These are phyloP conservation scores for Nemotelus nigrinus DNA, from an alignment of 2,888 invertebrate species.

Conservation along the genomic window DNA sequence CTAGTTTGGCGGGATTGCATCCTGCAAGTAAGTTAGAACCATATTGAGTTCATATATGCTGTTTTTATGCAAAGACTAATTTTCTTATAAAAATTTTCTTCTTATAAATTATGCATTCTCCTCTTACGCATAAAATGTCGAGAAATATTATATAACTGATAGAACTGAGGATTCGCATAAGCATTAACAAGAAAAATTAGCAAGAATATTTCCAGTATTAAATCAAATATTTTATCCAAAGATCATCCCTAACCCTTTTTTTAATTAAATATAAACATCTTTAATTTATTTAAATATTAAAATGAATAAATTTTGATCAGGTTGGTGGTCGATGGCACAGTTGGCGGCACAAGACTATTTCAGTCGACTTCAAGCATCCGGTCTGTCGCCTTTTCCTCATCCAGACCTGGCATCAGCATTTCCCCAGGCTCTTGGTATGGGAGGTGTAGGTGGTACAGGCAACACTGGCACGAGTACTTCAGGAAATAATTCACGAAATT, in stretches of 20 bases:
- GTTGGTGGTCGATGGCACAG: conserved; percentile 94
- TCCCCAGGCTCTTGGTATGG: conserved; percentile 62
- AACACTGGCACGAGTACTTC: conserved; percentile 58
- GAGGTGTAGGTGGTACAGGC: conserved; percentile 53
- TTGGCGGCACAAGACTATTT: conserved; percentile 88
- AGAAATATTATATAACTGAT: no score
- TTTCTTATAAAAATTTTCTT: no score
- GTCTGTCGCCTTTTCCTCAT: conserved; percentile 75
- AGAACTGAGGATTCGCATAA: no score
- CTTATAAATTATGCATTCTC: no score
- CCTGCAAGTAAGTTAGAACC: conserved; percentile 70
- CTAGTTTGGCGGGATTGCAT: conserved; percentile 78
- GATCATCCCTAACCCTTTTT: no score
- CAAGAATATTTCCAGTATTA: no score
- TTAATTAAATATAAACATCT: no score
- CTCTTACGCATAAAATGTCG: no score
- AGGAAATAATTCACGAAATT: conserved; percentile 47
- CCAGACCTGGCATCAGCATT: conserved; percentile 73
- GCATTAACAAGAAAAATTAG: no score
- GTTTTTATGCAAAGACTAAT: neutral
- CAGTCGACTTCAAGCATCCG: conserved; percentile 83
- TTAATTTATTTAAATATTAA: no score
- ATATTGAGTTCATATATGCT: neutral
- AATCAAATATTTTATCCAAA: no score
- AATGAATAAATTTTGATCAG: conserved; percentile 62